Evolutionary conservation across 2,888 invertebrate species (phyloP).

Genomic region (Drosophila gaucha): DNA sequence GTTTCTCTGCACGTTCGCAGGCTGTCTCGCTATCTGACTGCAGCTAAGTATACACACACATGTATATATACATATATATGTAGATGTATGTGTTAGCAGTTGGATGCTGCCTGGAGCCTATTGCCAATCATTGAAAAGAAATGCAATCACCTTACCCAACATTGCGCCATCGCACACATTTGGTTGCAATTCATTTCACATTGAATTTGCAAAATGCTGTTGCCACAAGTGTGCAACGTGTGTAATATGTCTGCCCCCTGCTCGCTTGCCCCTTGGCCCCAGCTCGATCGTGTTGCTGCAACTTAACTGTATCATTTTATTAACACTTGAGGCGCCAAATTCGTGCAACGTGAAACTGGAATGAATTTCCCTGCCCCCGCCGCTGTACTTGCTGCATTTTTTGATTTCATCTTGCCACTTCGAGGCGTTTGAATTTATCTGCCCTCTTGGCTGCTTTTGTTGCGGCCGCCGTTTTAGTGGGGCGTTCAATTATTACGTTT

Average conservation of each 20-base stretch:
- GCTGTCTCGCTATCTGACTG: conserved; percentile 22
- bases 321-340: conserved; percentile 74
- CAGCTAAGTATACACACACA: background rate
- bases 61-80: background rate
- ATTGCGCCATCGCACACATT: conserved; percentile 43
- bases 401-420: conserved; percentile 53
- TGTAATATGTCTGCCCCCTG: conserved; percentile 22
- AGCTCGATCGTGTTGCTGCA: conserved; percentile 50
- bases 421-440: conserved; percentile 37
- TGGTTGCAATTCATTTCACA: conserved; percentile 72
- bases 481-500: conserved; percentile 37
- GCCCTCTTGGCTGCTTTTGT: conserved; percentile 1
- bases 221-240: conserved; percentile 36
- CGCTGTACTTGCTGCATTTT: background rate
- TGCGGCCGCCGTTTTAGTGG: conserved; percentile 13
- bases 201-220: conserved; percentile 54
- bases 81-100: conserved; percentile 4
- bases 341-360: conserved; percentile 38
- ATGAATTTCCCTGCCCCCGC: background rate
- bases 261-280: background rate
- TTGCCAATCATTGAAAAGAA: conserved; percentile 74
- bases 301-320: conserved; percentile 77
- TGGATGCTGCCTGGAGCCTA: conserved; percentile 54
- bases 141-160: conserved; percentile 75
- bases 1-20: no score